Percentiles rank a stretch among this genome's conserved stretches.
Conservation (phyloP, 2,797 vertebrate species). For the Pogonophryne albipinna region DNA sequence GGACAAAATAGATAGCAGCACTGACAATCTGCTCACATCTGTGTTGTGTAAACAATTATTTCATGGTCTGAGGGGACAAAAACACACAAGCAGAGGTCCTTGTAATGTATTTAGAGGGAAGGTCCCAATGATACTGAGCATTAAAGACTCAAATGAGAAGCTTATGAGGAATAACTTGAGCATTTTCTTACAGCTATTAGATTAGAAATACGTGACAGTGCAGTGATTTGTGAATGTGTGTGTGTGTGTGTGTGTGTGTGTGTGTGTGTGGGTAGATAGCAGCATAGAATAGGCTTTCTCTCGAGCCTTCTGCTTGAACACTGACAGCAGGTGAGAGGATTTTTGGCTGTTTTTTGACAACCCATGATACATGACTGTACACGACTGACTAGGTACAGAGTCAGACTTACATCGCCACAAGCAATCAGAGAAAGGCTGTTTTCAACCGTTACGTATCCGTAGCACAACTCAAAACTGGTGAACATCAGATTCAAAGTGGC, state of each 20-base stretch:
- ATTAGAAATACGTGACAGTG: constrained; percentile 32
- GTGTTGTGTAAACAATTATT: constrained; percentile 8
- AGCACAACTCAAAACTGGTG: neutral
- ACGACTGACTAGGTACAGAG: constrained; percentile 25
- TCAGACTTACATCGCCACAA: neutral
- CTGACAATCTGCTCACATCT: constrained; percentile 19
- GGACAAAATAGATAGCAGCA: constrained; percentile 1
- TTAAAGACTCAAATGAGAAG: constrained; percentile 25
- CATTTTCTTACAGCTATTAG: constrained; percentile 35
- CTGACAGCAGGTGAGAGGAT: constrained; percentile 41
- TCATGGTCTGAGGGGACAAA: neutral
- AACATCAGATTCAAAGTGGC: neutral
- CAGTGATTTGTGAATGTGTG: constrained; percentile 18
- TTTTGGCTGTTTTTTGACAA: constrained; percentile 45
- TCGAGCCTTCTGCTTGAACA: constrained; percentile 32
- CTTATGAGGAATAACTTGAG: constrained; percentile 7
- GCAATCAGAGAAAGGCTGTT: neutral
- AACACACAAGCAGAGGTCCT: constrained; percentile 4
- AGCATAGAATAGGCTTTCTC: constrained; percentile 42
- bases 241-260: constrained; percentile 9
- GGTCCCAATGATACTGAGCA: constrained; percentile 1
- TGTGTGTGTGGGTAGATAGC: constrained; percentile 39
- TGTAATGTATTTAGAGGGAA: neutral
- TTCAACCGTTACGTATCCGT: neutral
- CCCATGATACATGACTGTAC: constrained; percentile 33